Conservation (phyloP, 2,113 vertebrate species). For the Ammodytes dubius region DNA sequence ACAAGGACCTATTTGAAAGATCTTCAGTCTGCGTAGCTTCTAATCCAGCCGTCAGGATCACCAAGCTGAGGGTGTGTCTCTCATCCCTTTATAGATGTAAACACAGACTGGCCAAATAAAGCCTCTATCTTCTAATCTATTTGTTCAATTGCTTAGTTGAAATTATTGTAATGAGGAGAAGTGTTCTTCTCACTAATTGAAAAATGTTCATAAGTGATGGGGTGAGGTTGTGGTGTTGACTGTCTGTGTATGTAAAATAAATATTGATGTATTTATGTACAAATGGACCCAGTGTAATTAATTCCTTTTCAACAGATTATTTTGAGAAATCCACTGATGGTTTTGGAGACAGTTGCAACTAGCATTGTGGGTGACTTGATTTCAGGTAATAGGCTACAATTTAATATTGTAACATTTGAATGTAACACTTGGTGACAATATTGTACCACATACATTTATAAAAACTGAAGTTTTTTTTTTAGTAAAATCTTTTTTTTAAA, state of each 20-base stretch:
- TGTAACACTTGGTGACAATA: background rate
- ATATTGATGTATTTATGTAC: conserved; percentile 78
- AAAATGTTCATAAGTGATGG: conserved; percentile 35
- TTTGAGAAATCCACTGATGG: background rate
- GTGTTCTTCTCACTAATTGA: conserved; percentile 11
- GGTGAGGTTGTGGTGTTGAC: conserved; percentile 53
- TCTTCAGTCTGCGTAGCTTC: conserved; percentile 34
- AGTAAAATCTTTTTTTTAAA: too few relatives aligned
- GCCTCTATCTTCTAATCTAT: conserved; percentile 4
- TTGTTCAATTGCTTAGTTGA: conserved; percentile 32
- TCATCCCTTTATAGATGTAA: conserved; percentile 6
- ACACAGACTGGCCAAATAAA: conserved; percentile 36
- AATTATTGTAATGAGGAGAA: conserved; percentile 23
- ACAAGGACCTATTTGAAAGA: conserved; percentile 56
- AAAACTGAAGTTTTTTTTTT: too few relatives aligned
- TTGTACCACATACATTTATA: too few relatives aligned
- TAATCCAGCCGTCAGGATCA: conserved; percentile 16
- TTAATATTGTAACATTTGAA: background rate
- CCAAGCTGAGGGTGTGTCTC: conserved; percentile 13
- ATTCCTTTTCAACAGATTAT: conserved; percentile 15
- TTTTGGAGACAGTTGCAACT: background rate
- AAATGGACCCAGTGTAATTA: conserved; percentile 27
- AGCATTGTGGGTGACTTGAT: background rate
- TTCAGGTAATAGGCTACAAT: background rate
- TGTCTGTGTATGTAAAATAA: conserved; percentile 69